These are phyloP conservation scores for Megalops cyprinoides DNA, from an alignment of 2,797 vertebrate genomes.

Conservation along the genomic window DNA sequence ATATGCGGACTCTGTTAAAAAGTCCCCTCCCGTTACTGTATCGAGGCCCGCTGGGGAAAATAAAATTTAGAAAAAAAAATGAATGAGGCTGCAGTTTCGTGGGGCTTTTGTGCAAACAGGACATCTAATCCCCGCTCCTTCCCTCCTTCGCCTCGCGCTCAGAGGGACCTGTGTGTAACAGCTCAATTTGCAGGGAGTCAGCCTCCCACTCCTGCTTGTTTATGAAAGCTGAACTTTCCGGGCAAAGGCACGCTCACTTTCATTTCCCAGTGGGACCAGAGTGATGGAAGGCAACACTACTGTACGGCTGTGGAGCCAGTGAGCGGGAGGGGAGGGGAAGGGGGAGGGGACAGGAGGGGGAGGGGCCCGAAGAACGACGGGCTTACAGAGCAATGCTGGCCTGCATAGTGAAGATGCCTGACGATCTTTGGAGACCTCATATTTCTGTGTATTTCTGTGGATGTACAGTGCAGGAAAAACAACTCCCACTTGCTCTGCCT, in stretches of 20 bases:
- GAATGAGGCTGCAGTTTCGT: constrained; percentile 24
- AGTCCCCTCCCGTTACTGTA: constrained; percentile 20
- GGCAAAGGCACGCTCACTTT: constrained; percentile 30
- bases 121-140: constrained; percentile 3
- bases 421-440: constrained; percentile 38
- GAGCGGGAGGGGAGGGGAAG: not conserved
- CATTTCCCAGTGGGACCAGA: constrained; percentile 34
- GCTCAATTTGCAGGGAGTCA: constrained; percentile 28
- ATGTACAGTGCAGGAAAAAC: constrained; percentile 6
- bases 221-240: constrained; percentile 31
- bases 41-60: not conserved
- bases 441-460: constrained; percentile 37
- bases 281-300: constrained; percentile 29
- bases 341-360: too few relatives aligned
- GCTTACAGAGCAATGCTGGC: constrained; percentile 22
- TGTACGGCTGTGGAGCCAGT: constrained; percentile 7
- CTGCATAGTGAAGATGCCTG: constrained; percentile 45
- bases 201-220: constrained; percentile 15
- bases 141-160: not conserved
- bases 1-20: constrained; percentile 27
- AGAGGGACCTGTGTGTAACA: constrained; percentile 19
- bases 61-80: constrained; percentile 12
- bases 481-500: constrained; percentile 3
- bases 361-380: not conserved
- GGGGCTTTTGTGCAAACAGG: not conserved